Base-by-base conservation (phyloP, 92 coral and sea anemone genomes). In the Paramuricea clavata region DNA sequence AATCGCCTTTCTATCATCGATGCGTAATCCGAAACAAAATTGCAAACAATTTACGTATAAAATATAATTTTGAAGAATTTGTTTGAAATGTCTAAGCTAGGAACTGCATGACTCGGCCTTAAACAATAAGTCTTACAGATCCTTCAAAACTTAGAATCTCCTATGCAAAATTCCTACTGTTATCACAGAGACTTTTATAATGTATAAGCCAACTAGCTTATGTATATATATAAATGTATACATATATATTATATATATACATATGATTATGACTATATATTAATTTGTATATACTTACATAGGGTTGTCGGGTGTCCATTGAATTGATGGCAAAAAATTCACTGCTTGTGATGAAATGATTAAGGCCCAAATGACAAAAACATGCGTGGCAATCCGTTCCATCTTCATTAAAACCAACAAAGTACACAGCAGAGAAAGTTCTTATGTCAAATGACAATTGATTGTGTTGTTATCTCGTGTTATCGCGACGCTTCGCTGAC, bases 281-380 rank as follows among this genome's bases (percentile, higher is more conserved):
- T 4, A 4, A 39, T 9, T 70, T 23, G 3, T 34, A 0, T 27
- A 22, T 27, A 74, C 81, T 74, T 74, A 74, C 81, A 74, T 12
- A 21, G 81, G 81, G 17, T 74, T 74, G 25, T 74, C 81, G 0
- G 81, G 81, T 9, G 61, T 74, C 81, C 81, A 74, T 26, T 74
- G 81, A 74, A 74, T 74, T 4, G 81, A 74, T 22, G 81, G 81
- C n/a, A 74, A 31, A 43, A 74, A 74, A 16, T 65, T 65, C 19
- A 74, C 81, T 2, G 60, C 81, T 42, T 43, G 59, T n/a, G 81
- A 12, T 10, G 60, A 43, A 3, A 30, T 26, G 21, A 74, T 49
- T 15, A 74, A 7, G 5, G 21, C 17, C 39, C 61, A 74, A 7
- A 74, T 47, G 59, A 74, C 12, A 25, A 15, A 39, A 39, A 9